phyloP scores from a whole-genome alignment of 1,140 invertebrate species.

The Saccostrea cuccullata region DNA sequence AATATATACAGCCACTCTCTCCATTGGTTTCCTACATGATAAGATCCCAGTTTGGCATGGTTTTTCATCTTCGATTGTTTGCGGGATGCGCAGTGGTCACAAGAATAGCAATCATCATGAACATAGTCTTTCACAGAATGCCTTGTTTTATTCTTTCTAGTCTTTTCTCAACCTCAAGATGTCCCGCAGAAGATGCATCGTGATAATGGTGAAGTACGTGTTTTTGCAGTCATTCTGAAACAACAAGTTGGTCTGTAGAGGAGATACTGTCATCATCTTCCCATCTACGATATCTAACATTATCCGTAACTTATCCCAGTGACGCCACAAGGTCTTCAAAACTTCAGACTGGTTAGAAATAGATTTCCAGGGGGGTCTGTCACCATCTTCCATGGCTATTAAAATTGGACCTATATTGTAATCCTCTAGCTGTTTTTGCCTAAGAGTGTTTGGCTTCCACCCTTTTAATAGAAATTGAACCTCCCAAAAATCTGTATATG shows the following conservation, averaged over 20 bases:
- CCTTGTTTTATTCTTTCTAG: too few species aligned
- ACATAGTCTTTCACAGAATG: neutral
- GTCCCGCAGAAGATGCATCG: too few species aligned
- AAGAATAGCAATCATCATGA: neutral
- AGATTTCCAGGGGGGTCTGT: too few species aligned
- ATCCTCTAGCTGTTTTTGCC: neutral
- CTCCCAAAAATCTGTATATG: too few species aligned
- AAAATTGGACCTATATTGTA: neutral
- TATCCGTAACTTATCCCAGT: too few species aligned
- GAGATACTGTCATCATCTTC: neutral
- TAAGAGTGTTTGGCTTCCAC: too few species aligned
- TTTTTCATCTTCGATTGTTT: neutral
- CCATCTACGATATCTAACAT: neutral
- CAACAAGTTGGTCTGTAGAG: neutral
- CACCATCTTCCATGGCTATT: too few species aligned
- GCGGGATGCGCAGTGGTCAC: neutral
- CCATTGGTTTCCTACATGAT: neutral
- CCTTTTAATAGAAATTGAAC: too few species aligned
- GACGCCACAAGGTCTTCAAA: too few species aligned
- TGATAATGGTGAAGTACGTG: too few species aligned
- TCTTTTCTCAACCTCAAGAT: too few species aligned
- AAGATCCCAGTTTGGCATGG: neutral
- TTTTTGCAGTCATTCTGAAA: neutral
- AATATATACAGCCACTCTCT: neutral
- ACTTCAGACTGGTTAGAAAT: too few species aligned